Evolutionary conservation across 2,888 invertebrate species (phyloP).

Genomic region (Drosophila borborema): DNA sequence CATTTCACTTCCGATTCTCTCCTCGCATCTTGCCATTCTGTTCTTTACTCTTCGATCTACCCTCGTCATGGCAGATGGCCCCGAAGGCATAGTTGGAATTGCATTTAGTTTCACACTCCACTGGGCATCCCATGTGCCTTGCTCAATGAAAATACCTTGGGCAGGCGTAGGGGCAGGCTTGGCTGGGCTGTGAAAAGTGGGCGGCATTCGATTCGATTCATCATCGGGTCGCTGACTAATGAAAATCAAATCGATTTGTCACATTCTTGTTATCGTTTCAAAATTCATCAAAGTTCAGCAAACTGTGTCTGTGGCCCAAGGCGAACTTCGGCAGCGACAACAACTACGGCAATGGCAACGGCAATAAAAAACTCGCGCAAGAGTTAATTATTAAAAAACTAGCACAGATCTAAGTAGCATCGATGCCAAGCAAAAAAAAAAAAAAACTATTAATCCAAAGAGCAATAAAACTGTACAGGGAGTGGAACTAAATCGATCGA

Average conservation of each 20-base stretch:
- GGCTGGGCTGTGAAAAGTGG: conserved; percentile 18
- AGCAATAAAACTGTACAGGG: not conserved
- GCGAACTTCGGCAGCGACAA: conserved; percentile 29
- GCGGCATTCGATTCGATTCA: conserved; percentile 25
- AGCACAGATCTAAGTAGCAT: not conserved
- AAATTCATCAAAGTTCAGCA: conserved; percentile 52
- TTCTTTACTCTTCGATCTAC: not conserved
- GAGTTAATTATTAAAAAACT: conserved; percentile 7
- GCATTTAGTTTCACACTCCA: conserved; percentile 39
- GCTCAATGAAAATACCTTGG: conserved; percentile 40
- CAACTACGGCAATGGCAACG: not conserved
- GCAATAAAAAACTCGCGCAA: conserved; percentile 1
- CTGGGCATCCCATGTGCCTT: conserved; percentile 30
- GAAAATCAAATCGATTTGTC: conserved; percentile 21
- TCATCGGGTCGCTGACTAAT: conserved; percentile 11
- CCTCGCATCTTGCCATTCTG: not conserved
- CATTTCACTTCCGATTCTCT: not conserved
- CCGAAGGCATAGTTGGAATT: conserved; percentile 25
- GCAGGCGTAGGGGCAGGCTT: conserved; percentile 1
- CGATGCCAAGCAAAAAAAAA: not conserved
- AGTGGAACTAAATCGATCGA: conserved; percentile 4
- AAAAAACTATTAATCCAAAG: conserved; percentile 4
- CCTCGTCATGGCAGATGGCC: conserved; percentile 27
- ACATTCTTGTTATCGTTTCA: conserved; percentile 17
- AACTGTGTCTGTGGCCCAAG: conserved; percentile 59